Evolutionary conservation across 1,140 invertebrate species (phyloP).

Genomic region (Ditylenchus dipsaci): DNA sequence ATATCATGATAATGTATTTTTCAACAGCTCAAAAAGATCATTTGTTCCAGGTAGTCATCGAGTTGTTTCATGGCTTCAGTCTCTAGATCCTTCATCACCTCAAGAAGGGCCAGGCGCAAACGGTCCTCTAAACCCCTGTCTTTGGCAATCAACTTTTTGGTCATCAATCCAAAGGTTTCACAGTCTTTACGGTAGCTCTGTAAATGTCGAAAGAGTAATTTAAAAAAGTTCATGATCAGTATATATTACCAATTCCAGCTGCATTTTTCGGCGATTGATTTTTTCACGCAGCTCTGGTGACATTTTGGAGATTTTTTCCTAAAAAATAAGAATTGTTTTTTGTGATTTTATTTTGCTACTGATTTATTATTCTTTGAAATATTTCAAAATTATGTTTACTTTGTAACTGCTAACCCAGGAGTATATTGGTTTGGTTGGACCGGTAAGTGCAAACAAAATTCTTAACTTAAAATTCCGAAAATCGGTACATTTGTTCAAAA

Average conservation of each 20-base stretch:
- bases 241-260: conserved; percentile 21
- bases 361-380: no score
- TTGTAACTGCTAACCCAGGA: no score
- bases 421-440: no score
- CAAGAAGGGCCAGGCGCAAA: conserved; percentile 17
- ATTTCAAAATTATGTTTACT: no score
- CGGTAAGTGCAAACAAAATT: no score
- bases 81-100: conserved; percentile 26
- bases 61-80: conserved; percentile 19
- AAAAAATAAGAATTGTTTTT: no score
- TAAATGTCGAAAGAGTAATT: background rate
- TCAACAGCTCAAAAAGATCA: conserved; percentile 4
- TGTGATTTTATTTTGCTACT: no score
- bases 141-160: conserved; percentile 16
- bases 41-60: conserved; percentile 23
- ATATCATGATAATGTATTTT: no score
- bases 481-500: no score
- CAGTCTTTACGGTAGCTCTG: conserved; percentile 26
- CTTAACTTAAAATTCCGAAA: no score
- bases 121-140: conserved; percentile 20
- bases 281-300: conserved; percentile 13
- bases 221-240: background rate
- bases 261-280: conserved; percentile 13
- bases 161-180: conserved; percentile 21
- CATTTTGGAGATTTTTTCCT: conserved; percentile 15